These are phyloP conservation scores for Chrysolophus pictus DNA, from an alignment of 2,797 vertebrate genomes.

Conservation along the genomic window DNA sequence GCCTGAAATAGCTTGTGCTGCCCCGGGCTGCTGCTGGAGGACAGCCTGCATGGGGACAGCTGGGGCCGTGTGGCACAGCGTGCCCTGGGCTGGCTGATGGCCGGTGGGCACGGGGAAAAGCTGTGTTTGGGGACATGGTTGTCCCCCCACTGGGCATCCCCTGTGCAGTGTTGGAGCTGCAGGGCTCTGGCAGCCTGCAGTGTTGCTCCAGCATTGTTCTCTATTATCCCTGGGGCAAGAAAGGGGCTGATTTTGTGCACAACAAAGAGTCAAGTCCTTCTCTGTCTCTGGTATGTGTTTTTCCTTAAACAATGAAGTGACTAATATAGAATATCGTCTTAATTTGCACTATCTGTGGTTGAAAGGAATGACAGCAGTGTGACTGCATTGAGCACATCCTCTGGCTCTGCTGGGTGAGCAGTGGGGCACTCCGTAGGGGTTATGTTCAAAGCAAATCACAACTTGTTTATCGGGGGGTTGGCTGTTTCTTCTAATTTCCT, in stretches of 20 bases:
- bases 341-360: neutral
- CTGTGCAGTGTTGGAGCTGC: neutral
- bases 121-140: neutral
- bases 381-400: neutral
- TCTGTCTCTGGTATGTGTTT: constrained; percentile 21
- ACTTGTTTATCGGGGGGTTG: neutral
- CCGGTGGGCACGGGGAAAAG: fast-evolving
- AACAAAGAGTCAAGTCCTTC: neutral
- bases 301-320: constrained; percentile 15
- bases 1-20: neutral
- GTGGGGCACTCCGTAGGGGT: neutral
- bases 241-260: neutral
- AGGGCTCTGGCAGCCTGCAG: neutral
- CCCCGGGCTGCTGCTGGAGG: neutral
- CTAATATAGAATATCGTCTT: constrained; percentile 1
- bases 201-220: neutral
- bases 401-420: neutral
- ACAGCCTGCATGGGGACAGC: fast-evolving
- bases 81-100: neutral
- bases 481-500: neutral
- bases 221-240: neutral
- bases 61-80: fast-evolving
- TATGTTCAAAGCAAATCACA: neutral
- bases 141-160: neutral
- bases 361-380: neutral